These are phyloP conservation scores for Dicaeum eximium DNA, from an alignment of 2,113 vertebrate genomes.

Conservation along the genomic window DNA sequence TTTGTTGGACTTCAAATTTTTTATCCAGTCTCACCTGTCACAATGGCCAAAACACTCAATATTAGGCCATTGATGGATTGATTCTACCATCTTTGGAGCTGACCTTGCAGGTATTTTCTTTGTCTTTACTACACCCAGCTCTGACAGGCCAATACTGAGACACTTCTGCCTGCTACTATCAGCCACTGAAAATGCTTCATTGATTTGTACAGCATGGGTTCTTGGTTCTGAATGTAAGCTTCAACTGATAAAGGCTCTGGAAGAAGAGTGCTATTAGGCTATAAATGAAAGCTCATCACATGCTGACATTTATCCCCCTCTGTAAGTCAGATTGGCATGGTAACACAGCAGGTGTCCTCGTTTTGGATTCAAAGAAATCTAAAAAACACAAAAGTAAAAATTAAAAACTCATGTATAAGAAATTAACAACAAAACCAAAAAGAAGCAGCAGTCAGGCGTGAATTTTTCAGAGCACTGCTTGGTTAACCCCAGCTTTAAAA, in stretches of 20 bases:
- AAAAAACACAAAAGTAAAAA: background rate
- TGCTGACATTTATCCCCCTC: background rate
- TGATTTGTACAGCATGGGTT: background rate
- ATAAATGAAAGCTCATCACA: conserved; percentile 4
- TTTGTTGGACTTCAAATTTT: background rate
- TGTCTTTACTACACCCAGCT: background rate
- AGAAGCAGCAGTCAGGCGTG: background rate
- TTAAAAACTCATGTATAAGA: background rate
- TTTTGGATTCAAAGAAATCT: background rate
- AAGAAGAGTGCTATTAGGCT: background rate
- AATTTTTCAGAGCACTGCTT: background rate
- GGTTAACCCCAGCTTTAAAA: background rate
- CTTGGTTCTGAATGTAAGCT: background rate
- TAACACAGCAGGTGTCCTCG: background rate
- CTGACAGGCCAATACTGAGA: background rate
- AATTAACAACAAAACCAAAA: background rate
- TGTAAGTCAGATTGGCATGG: conserved; percentile 22
- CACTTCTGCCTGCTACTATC: background rate
- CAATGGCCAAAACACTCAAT: background rate
- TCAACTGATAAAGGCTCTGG: background rate
- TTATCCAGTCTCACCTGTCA: background rate
- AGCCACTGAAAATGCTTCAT: background rate
- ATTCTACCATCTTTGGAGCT: background rate
- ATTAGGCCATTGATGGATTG: background rate
- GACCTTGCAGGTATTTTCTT: background rate